Evolutionary conservation across 37 sponge, comb jelly and placozoan species (phyloP).

Genomic region (Mnemiopsis leidyi): DNA sequence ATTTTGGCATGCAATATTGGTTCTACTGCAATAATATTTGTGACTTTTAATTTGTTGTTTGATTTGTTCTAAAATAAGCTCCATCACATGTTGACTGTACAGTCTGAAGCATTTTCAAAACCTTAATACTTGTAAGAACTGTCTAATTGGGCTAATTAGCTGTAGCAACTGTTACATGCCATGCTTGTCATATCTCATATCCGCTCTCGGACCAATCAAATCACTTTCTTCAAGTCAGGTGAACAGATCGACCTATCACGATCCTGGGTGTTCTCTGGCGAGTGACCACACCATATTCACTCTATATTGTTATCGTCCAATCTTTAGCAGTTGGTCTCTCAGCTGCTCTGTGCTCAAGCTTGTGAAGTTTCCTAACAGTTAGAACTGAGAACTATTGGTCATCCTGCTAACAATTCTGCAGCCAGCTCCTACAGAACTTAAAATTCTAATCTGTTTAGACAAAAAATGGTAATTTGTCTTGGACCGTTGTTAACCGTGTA

Average conservation of each 20-base stretch:
- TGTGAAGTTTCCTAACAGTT: too few relatives aligned
- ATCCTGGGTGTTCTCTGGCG: background rate
- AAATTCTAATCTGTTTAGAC: too few relatives aligned
- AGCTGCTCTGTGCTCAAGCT: too few relatives aligned
- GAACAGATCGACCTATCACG: background rate
- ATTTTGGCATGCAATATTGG: background rate
- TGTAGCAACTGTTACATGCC: background rate
- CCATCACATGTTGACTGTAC: background rate
- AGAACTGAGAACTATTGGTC: too few relatives aligned
- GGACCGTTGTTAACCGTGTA: too few relatives aligned
- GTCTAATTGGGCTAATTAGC: background rate
- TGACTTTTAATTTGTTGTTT: background rate
- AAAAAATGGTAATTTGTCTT: too few relatives aligned
- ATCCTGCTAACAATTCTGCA: too few relatives aligned
- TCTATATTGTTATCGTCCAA: background rate
- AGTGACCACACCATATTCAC: background rate
- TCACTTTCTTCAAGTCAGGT: background rate
- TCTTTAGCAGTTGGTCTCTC: background rate
- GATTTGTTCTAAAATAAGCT: background rate
- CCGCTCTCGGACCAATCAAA: background rate
- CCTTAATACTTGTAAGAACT: too few relatives aligned
- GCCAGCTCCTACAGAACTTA: too few relatives aligned
- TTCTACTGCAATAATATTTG: background rate
- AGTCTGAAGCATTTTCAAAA: too few relatives aligned
- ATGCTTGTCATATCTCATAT: background rate